phyloP scores from a whole-genome alignment of 2,888 invertebrate species.

The Catonia carolina region DNA sequence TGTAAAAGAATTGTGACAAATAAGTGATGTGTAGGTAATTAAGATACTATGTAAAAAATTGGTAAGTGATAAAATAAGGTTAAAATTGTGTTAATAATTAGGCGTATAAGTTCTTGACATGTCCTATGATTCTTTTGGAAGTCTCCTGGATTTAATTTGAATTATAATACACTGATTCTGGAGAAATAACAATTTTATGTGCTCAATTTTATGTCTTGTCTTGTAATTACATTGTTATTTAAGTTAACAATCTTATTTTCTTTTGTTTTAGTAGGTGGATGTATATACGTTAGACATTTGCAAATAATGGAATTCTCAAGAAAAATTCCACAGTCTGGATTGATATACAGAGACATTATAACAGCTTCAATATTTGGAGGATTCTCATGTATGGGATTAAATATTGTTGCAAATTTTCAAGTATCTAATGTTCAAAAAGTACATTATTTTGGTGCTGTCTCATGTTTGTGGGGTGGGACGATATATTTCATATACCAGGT shows the following conservation, averaged over 20 bases:
- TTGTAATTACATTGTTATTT: too few relatives aligned
- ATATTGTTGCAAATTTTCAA: slow-evolving; percentile 65
- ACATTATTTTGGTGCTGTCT: slow-evolving; percentile 60
- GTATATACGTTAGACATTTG: slow-evolving; percentile 62
- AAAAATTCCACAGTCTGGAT: slow-evolving; percentile 38
- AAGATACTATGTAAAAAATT: not conserved
- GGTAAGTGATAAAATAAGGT: not conserved
- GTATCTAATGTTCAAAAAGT: slow-evolving; percentile 59
- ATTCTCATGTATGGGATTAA: slow-evolving; percentile 55
- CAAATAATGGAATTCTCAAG: slow-evolving; percentile 44
- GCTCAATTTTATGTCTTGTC: too few relatives aligned
- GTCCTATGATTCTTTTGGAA: not conserved
- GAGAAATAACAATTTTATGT: too few relatives aligned
- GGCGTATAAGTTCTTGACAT: not conserved
- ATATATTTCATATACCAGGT: slow-evolving; percentile 76
- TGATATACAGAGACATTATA: slow-evolving; percentile 48
- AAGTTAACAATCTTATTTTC: too few relatives aligned
- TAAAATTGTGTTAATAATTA: not conserved
- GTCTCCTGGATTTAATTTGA: too few relatives aligned
- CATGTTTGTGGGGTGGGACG: slow-evolving; percentile 70
- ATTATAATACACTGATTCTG: too few relatives aligned
- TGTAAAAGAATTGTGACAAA: too few relatives aligned
- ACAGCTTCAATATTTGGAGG: slow-evolving; percentile 53
- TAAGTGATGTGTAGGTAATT: too few relatives aligned
- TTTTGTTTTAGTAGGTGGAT: slow-evolving; percentile 52